Evolutionary conservation across 2,888 invertebrate species (phyloP).

Genomic region (Drosophila hamatofila): DNA sequence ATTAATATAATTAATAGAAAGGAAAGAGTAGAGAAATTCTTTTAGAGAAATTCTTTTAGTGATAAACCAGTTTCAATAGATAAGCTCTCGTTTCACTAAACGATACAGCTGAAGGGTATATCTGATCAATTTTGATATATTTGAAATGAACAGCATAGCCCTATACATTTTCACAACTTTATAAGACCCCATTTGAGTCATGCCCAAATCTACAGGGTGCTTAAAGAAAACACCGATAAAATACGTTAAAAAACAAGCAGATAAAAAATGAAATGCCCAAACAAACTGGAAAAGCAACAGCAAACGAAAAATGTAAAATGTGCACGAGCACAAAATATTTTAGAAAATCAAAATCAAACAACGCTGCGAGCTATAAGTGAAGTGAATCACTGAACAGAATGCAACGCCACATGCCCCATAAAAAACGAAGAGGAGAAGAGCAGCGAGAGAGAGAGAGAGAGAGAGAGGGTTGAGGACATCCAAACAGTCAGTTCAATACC

Average conservation of each 20-base stretch:
- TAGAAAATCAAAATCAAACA: conserved; percentile 80
- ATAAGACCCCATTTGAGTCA: background rate
- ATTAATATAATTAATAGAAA: no score
- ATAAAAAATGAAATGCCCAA: conserved; percentile 30
- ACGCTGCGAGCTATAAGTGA: conserved; percentile 73
- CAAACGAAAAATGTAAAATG: conserved; percentile 66
- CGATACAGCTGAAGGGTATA: no score
- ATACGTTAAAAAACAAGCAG: conserved; percentile 14
- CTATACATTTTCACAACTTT: no score
- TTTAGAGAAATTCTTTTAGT: no score
- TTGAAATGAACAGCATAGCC: no score
- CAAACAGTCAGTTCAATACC: conserved; percentile 6
- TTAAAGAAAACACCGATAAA: conserved; percentile 16
- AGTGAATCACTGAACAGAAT: conserved; percentile 66
- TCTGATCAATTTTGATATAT: no score
- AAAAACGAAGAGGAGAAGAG: conserved; percentile 5
- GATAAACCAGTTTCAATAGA: no score
- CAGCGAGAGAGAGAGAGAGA: background rate
- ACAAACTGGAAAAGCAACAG: conserved; percentile 36
- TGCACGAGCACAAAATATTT: conserved; percentile 74
- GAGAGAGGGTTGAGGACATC: background rate
- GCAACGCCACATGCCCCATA: conserved; percentile 41
- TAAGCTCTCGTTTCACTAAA: no score
- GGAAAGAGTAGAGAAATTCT: no score
- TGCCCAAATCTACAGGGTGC: background rate